These are phyloP conservation scores for Silurus asotus DNA, from an alignment of 2,113 vertebrate genomes.

Conservation along the genomic window DNA sequence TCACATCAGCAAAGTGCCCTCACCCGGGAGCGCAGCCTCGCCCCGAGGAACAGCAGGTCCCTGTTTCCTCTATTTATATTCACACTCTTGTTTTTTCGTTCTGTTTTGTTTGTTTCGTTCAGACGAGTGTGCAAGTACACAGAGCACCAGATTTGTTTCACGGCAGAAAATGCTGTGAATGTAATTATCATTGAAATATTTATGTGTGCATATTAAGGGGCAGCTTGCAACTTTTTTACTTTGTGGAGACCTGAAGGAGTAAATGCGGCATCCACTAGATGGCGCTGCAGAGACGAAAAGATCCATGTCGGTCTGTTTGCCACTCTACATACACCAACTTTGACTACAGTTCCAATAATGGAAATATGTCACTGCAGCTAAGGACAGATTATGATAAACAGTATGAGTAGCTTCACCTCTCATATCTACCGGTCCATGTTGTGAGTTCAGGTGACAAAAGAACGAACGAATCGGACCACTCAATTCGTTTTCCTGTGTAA, in stretches of 20 bases:
- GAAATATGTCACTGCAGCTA: too few relatives aligned
- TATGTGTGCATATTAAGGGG: background rate
- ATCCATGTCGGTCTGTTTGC: background rate
- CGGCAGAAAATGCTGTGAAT: background rate
- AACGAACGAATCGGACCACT: too few relatives aligned
- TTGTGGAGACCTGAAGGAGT: background rate
- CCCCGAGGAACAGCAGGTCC: constrained; percentile 49
- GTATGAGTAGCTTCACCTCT: too few relatives aligned
- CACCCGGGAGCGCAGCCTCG: constrained; percentile 54
- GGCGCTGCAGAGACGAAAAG: background rate
- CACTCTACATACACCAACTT: background rate
- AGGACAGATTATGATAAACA: too few relatives aligned
- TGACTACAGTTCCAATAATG: too few relatives aligned
- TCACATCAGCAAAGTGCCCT: constrained; percentile 53
- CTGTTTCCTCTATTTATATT: constrained; percentile 64
- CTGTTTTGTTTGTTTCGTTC: background rate
- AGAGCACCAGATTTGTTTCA: background rate
- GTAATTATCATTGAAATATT: background rate
- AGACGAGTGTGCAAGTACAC: background rate
- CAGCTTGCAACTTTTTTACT: too few relatives aligned
- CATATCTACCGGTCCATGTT: too few relatives aligned
- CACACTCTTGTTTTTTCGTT: background rate
- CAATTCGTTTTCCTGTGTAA: too few relatives aligned
- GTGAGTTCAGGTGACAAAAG: too few relatives aligned
- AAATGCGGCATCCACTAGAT: background rate